phyloP scores from a whole-genome alignment of 2,797 vertebrate genomes.

The Brachyalestes nurse region DNA sequence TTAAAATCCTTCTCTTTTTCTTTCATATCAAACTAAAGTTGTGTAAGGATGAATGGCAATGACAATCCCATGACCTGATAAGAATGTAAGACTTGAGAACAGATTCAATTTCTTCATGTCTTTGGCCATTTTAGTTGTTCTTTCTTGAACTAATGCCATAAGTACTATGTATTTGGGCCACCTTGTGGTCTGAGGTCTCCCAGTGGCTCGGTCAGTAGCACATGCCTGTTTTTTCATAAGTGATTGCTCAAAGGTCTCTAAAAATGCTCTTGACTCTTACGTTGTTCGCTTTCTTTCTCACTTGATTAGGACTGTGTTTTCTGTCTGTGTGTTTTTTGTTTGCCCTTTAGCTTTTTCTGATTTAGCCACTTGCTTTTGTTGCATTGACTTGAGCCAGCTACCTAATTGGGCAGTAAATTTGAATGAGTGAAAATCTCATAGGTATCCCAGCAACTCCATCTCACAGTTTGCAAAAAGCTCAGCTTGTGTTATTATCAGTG shows the following conservation, averaged over 20 bases:
- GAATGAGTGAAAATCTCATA: slow-evolving; percentile 31
- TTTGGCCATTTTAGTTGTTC: too few species aligned
- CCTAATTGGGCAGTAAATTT: slow-evolving; percentile 42
- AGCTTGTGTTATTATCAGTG: slow-evolving; percentile 20
- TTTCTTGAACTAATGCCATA: too few species aligned
- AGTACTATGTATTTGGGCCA: too few species aligned
- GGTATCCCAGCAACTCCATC: slow-evolving; percentile 22
- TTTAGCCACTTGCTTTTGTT: slow-evolving; percentile 18
- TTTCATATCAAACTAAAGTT: too few species aligned
- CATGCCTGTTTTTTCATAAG: background rate
- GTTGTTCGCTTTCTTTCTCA: slow-evolving; percentile 62
- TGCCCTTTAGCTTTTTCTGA: background rate
- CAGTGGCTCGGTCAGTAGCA: too few species aligned
- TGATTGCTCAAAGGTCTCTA: background rate
- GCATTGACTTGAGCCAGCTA: slow-evolving; percentile 18
- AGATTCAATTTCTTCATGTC: background rate
- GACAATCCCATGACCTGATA: too few species aligned
- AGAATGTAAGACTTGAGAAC: too few species aligned
- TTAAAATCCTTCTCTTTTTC: too few species aligned
- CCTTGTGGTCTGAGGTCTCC: too few species aligned
- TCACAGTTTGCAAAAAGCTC: slow-evolving; percentile 8
- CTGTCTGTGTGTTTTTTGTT: slow-evolving; percentile 15
- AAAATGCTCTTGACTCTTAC: background rate
- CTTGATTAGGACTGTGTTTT: slow-evolving; percentile 26
- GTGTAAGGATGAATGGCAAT: too few species aligned